Base-by-base conservation (phyloP, 2,113 vertebrate species). In the Tretioscincus oriximinensis region DNA sequence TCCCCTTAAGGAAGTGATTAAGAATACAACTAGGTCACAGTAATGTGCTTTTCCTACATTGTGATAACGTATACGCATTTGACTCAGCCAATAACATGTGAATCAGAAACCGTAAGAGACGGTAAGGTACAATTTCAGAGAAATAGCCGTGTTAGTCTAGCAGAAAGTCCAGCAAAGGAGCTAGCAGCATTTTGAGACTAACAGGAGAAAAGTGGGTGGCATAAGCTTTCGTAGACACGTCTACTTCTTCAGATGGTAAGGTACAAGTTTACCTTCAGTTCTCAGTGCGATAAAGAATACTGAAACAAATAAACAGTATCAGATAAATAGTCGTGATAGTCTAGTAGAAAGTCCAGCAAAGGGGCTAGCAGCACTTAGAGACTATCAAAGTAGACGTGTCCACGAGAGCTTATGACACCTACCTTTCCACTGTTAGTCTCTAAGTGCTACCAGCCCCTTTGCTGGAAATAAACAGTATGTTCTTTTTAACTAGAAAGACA, bases 71-170 rank as follows among this genome's bases (percentile, higher is more conserved):
- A 74, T 79, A 45, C 4, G 65, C 80, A 61, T 80, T 64, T 41
- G 71, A 12, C 41, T 64, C 31, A 24, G 18, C 18, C 58, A 77
- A 84, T 78, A 91, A 60, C 3, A 73, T 75, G n/a, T 72, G 77
- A 60, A 80, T n/a, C 72, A 64, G 74, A 41, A 41, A 22, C 78
- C 28, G 45, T 5, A 11, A 49, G 76, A 47, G 22, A 82, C 77
- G 4, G 78, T 6, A 51, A 28, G 14, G 9, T 41, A 1, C 7
- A 72, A 0, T 7, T 9, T 45, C n/a, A n/a, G n/a, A n/a, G n/a
- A n/a, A n/a, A n/a, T n/a, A n/a, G n/a, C n/a, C n/a, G n/a, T n/a
- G n/a, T n/a, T n/a, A n/a, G n/a, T n/a, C n/a, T n/a, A n/a, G n/a
- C n/a, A n/a, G n/a, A n/a, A n/a, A n/a, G n/a, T n/a, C n/a, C n/a